Evolutionary conservation across 2,888 invertebrate species (phyloP), one percentile per base, ranked within the genome.

Genomic region (Nomada goodeniana): DNA sequence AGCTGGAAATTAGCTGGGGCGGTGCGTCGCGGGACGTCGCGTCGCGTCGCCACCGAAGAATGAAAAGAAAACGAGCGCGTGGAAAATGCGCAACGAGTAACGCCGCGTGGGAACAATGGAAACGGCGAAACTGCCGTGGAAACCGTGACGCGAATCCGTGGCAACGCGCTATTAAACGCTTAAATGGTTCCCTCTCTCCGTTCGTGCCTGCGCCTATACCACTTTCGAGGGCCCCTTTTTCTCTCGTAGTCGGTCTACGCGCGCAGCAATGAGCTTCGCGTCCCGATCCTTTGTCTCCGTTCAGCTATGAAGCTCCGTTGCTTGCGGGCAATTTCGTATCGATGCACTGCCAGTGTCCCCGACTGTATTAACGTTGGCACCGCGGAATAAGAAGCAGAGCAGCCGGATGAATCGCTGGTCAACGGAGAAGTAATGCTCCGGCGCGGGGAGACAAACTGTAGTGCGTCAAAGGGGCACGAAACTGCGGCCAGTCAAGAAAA

Each of bases 81-180:
- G 67, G 26, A 77, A 77, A 77, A 50, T 60, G 75, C 50, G 74
- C 78, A 55, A 50, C 68, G 74, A 63, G 50, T 23, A 47, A 44
- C 20, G 23, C 44, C 73, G 20, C 42, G 26, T n/a, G 47, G 61
- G 80, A 85, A 88, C 89, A 86, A 89, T 86, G 81, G 84, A 70
- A 83, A 85, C 75, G 68, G 72, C 79, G 80, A 70, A 81, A 68
- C 85, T 36, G 83, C 70, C 83, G 80, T 75, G 80, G 78, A 86
- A 85, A 83, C 81, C 79, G 82, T 75, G 83, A 88, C 84, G 78
- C 76, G 83, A 82, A 85, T 87, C 86, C 85, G 84, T 74, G 85
- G 80, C 80, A 82, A 80, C 82, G 78, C 79, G 84, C 87, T 85
- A 86, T 89, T 88, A 88, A 89, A 87, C 83, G 86, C 86, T 89